phyloP scores from a whole-genome alignment of 2,113 vertebrate genomes.

The Neogale vison region DNA sequence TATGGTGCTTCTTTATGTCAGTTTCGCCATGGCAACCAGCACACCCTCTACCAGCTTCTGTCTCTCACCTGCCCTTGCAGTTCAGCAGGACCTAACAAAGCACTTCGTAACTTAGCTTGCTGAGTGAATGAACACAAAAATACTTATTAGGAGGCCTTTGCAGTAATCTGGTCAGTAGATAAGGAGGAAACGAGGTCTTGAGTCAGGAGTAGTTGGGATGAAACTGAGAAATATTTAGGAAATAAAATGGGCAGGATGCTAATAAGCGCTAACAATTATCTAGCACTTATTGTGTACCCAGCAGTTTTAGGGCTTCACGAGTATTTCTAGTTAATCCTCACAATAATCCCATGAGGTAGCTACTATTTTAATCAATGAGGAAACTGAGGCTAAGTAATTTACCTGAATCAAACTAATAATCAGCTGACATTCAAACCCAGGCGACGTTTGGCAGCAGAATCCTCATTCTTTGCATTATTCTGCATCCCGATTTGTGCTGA shows the following conservation, averaged over 20 bases:
- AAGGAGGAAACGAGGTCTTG: background rate
- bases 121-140: constrained; percentile 8
- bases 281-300: background rate
- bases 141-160: background rate
- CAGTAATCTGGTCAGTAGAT: background rate
- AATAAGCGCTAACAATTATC: background rate
- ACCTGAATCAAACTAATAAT: background rate
- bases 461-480: background rate
- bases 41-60: background rate
- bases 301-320: background rate
- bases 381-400: background rate
- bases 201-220: background rate
- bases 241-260: background rate
- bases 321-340: background rate
- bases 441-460: background rate
- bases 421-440: background rate
- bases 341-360: background rate
- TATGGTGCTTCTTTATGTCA: background rate
- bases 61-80: background rate
- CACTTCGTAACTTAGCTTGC: background rate
- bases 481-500: background rate
- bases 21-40: background rate
- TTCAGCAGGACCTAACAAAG: background rate
- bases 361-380: background rate
- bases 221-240: background rate